phyloP scores from a whole-genome alignment of 2,797 vertebrate genomes.

The Psittacula derbiana region DNA sequence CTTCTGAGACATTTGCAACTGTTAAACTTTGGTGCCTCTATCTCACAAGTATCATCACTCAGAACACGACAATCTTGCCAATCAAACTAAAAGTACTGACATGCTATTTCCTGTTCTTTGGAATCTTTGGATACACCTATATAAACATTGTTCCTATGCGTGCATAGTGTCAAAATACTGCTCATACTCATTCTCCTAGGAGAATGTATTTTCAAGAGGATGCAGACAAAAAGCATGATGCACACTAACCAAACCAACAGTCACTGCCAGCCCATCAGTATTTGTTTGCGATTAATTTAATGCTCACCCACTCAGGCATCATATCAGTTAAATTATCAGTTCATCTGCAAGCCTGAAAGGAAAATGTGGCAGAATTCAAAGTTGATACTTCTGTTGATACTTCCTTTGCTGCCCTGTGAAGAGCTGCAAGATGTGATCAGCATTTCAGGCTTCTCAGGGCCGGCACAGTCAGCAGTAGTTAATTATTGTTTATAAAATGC shows the following conservation, averaged over 20 bases:
- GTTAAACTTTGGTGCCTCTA: background rate
- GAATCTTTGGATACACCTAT: background rate
- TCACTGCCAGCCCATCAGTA: background rate
- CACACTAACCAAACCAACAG: background rate
- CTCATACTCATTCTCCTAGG: background rate
- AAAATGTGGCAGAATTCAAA: background rate
- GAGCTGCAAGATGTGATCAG: background rate
- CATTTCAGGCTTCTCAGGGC: background rate
- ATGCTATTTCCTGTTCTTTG: background rate
- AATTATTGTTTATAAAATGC: conserved; percentile 47
- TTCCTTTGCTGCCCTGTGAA: background rate
- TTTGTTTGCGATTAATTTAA: background rate
- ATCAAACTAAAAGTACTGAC: background rate
- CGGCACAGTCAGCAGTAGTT: background rate
- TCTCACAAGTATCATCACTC: background rate
- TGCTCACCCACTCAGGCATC: background rate
- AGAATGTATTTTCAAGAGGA: background rate
- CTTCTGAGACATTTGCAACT: background rate
- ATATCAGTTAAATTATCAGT: background rate
- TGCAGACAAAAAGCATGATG: background rate
- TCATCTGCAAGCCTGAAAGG: background rate
- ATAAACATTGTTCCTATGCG: background rate
- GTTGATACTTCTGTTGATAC: background rate
- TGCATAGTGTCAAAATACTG: background rate
- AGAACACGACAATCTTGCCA: background rate